A percentile compares a stretch with the other conserved stretches of the same genome.
Conservation (phyloP, 1,140 invertebrate species). For the Drosophila mauritiana region DNA sequence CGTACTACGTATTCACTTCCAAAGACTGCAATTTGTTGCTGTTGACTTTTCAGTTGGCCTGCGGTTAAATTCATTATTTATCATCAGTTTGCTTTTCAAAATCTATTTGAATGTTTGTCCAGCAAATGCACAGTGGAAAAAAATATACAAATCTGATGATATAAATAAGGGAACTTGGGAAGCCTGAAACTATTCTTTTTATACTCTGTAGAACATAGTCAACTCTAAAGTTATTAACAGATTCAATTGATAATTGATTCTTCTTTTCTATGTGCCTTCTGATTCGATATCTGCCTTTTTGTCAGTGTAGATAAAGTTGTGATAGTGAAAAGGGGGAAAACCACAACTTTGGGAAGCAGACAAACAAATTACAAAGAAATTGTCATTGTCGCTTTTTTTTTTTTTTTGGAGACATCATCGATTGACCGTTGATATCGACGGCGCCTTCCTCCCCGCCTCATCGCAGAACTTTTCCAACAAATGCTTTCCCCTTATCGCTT, state of each 20-base stretch:
- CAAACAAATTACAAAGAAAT: conserved; percentile 83
- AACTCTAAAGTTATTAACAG: too few relatives aligned
- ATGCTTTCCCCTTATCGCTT: conserved; percentile 46
- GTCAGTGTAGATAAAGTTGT: background rate
- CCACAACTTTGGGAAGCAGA: conserved; percentile 8
- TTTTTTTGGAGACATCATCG: conserved; percentile 31
- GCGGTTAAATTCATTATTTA: conserved; percentile 62
- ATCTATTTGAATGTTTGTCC: conserved; percentile 56
- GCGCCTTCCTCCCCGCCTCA: conserved; percentile 12
- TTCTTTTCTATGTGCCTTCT: background rate
- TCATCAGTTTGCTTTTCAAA: conserved; percentile 37
- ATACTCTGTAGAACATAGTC: too few relatives aligned
- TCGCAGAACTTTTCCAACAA: conserved; percentile 19
- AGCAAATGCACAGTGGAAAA: conserved; percentile 29
- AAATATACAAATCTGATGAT: background rate
- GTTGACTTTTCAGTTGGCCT: conserved; percentile 50
- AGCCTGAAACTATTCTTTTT: too few relatives aligned
- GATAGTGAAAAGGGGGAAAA: background rate
- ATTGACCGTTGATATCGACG: conserved; percentile 37
- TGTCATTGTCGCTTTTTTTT: conserved; percentile 43
- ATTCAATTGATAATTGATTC: too few relatives aligned
- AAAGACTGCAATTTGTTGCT: conserved; percentile 52
- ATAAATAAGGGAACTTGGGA: too few relatives aligned
- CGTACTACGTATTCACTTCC: conserved; percentile 25
- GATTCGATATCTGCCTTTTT: background rate